Conservation (phyloP, 2,888 invertebrate genomes). For the Eueremaeus valkanovi region DNA sequence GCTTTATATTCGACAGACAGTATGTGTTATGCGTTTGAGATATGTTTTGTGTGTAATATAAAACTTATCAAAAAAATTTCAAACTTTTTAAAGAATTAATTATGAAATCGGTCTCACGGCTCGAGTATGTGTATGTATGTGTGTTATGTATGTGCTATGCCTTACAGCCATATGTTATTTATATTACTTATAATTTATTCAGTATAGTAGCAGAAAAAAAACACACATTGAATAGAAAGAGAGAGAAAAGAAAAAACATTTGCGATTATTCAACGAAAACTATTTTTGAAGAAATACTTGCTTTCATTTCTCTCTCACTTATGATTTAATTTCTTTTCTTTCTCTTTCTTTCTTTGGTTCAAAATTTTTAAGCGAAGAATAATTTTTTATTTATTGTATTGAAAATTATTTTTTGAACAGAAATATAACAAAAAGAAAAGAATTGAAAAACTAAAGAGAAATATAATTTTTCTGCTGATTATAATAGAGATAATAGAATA, state of each 20-base stretch:
- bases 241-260: neutral
- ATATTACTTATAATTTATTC: constrained; percentile 30
- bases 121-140: neutral
- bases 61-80: constrained; percentile 6
- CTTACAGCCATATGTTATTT: constrained; percentile 34
- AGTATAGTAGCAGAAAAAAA: neutral
- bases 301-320: neutral
- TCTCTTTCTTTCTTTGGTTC: neutral
- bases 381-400: no score
- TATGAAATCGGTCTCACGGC: constrained; percentile 22
- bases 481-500: no score
- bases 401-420: no score
- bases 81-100: constrained; percentile 27
- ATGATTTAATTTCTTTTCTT: neutral
- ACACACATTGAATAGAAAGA: neutral
- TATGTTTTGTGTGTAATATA: constrained; percentile 15
- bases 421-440: no score
- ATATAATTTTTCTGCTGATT: no score
- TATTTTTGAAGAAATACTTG: neutral
- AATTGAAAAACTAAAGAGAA: no score
- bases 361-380: no score
- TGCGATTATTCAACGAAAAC: neutral
- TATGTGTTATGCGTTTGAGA: neutral
- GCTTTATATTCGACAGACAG: neutral
- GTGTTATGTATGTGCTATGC: constrained; percentile 22